A percentile compares a stretch with the other conserved stretches of the same genome.
phyloP scores from a whole-genome alignment of 1,140 invertebrate species.

The Drosophila aff. region DNA sequence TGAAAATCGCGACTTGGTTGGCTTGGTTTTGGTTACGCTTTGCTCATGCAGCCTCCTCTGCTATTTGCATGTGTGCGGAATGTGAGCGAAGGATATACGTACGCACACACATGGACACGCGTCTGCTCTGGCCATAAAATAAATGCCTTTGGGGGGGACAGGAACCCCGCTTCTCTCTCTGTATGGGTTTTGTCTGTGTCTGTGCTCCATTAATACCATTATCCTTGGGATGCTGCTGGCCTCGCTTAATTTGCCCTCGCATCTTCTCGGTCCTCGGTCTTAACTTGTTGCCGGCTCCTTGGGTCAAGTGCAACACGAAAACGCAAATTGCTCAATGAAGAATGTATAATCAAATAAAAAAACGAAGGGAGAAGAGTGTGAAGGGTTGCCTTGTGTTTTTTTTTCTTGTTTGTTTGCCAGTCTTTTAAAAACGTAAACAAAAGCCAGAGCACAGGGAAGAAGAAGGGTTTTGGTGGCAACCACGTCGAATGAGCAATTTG shows the following conservation, averaged over 20 bases:
- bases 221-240: conserved; percentile 52
- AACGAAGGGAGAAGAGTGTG: conserved; percentile 3
- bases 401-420: conserved; percentile 12
- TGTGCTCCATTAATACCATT: conserved; percentile 62
- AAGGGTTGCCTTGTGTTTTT: conserved; percentile 12
- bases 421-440: conserved; percentile 48
- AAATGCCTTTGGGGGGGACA: conserved; percentile 64
- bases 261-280: conserved; percentile 30
- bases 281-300: conserved; percentile 69
- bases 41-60: conserved; percentile 35
- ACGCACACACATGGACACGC: conserved; percentile 30
- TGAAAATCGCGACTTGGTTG: conserved; percentile 75
- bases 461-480: not conserved
- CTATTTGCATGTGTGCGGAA: conserved; percentile 62
- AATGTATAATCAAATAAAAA: conserved; percentile 62
- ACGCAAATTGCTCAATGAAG: conserved; percentile 59
- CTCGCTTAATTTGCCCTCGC: conserved; percentile 58
- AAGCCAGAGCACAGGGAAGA: conserved; percentile 1
- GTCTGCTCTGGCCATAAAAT: conserved; percentile 63
- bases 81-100: conserved; percentile 37
- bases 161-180: conserved; percentile 25
- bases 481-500: conserved; percentile 39
- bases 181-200: too few relatives aligned
- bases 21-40: conserved; percentile 53
- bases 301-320: conserved; percentile 69